Evolutionary conservation across 2,113 vertebrate species (phyloP).

Genomic region (Lichenostomus cassidix): DNA sequence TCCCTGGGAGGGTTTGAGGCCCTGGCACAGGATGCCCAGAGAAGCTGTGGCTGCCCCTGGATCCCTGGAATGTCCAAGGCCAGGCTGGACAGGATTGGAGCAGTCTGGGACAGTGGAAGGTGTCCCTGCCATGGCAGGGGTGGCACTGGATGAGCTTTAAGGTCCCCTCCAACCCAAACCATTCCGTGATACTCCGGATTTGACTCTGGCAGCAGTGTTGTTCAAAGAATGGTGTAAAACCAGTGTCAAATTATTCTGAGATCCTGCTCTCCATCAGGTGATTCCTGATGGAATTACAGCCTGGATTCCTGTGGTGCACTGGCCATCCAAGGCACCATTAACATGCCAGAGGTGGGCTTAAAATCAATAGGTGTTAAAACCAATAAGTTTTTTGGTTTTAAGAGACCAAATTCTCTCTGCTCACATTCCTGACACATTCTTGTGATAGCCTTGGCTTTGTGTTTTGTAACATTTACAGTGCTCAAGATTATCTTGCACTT

Average conservation of each 20-base stretch:
- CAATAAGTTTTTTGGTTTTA: background rate
- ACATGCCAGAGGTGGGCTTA: background rate
- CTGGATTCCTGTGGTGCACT: background rate
- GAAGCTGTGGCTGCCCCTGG: too few species aligned
- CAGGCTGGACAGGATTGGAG: too few species aligned
- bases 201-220: background rate
- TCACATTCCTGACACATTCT: background rate
- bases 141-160: too few species aligned
- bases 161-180: too few species aligned
- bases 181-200: background rate
- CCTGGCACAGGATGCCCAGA: too few species aligned
- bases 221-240: background rate
- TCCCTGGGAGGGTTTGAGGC: too few species aligned
- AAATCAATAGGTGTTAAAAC: background rate
- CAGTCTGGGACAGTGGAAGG: too few species aligned
- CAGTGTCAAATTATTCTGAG: background rate
- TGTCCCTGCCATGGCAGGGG: too few species aligned
- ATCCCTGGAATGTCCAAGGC: too few species aligned
- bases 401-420: background rate
- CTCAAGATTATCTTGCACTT: background rate
- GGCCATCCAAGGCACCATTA: background rate
- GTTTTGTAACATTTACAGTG: conserved; percentile 7
- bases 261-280: background rate
- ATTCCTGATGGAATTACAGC: background rate
- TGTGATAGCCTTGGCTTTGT: background rate